A percentile compares a stretch with the other conserved stretches of the same genome.
Conservation (phyloP, 2,797 vertebrate genomes). For the Pseudochirops cupreus region DNA sequence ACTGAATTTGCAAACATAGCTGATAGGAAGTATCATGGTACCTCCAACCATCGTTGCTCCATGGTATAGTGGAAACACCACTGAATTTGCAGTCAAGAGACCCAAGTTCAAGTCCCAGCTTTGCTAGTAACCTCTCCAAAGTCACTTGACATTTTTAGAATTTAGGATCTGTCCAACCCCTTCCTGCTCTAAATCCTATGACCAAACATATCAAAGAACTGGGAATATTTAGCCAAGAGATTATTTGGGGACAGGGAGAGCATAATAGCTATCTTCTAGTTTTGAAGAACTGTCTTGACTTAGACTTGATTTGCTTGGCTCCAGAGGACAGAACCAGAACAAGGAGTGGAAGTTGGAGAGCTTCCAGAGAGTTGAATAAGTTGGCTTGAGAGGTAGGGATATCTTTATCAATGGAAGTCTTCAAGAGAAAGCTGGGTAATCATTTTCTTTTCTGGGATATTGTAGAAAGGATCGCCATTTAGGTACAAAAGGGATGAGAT, state of each 20-base stretch:
- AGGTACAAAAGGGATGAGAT: not conserved
- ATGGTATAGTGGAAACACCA: not conserved
- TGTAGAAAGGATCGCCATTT: not conserved
- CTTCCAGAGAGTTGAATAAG: not conserved
- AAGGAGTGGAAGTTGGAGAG: not conserved
- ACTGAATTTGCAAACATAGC: not conserved
- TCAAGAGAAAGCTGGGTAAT: not conserved
- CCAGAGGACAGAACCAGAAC: not conserved
- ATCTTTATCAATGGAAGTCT: not conserved
- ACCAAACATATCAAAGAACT: not conserved
- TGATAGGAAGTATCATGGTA: not conserved
- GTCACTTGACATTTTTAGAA: not conserved
- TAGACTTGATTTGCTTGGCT: not conserved
- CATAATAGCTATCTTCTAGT: not conserved
- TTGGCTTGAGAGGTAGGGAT: not conserved
- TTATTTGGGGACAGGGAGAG: not conserved
- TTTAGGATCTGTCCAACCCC: not conserved
- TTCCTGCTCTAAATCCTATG: not conserved
- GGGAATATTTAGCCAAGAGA: not conserved
- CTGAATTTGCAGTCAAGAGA: not conserved
- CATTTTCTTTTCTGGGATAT: not conserved
- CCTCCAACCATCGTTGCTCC: not conserved
- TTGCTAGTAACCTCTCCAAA: not conserved
- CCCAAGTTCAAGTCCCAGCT: not conserved
- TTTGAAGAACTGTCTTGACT: not conserved